Conservation (phyloP, 2,888 invertebrate genomes). For the Hypolimnas misippus region DNA sequence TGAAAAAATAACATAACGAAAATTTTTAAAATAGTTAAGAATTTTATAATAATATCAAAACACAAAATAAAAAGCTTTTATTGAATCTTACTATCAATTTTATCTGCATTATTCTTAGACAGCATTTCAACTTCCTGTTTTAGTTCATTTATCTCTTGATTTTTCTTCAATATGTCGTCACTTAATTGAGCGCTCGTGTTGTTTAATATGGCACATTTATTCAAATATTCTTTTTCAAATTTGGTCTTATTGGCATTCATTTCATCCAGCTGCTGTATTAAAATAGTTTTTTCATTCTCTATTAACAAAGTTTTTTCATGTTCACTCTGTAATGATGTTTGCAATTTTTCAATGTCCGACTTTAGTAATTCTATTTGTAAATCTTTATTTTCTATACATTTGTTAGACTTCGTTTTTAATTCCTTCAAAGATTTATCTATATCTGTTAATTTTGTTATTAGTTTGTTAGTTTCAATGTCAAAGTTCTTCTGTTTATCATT, state of each 20-base stretch:
- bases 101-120: slow-evolving; percentile 48
- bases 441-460: slow-evolving; percentile 53
- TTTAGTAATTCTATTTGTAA: slow-evolving; percentile 48
- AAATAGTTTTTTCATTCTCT: slow-evolving; percentile 48
- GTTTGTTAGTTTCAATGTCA: slow-evolving; percentile 50
- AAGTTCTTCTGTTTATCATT: slow-evolving; percentile 50
- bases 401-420: slow-evolving; percentile 44
- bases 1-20: not conserved
- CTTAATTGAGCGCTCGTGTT: slow-evolving; percentile 46
- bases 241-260: slow-evolving; percentile 48
- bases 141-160: slow-evolving; percentile 40
- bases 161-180: slow-evolving; percentile 47
- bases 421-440: slow-evolving; percentile 53
- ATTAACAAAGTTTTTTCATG: slow-evolving; percentile 42
- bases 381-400: slow-evolving; percentile 47
- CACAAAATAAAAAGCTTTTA: too few species aligned
- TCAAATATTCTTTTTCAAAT: slow-evolving; percentile 54
- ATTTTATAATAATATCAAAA: too few species aligned
- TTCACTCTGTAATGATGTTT: slow-evolving; percentile 44
- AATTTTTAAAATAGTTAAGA: too few species aligned
- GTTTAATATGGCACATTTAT: slow-evolving; percentile 48
- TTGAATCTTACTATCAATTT: too few species aligned
- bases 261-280: slow-evolving; percentile 49
- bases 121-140: slow-evolving; percentile 46
- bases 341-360: slow-evolving; percentile 49